Evolutionary conservation across 1,140 invertebrate genomes (phyloP).

Genomic region (Cyclina sinensis): DNA sequence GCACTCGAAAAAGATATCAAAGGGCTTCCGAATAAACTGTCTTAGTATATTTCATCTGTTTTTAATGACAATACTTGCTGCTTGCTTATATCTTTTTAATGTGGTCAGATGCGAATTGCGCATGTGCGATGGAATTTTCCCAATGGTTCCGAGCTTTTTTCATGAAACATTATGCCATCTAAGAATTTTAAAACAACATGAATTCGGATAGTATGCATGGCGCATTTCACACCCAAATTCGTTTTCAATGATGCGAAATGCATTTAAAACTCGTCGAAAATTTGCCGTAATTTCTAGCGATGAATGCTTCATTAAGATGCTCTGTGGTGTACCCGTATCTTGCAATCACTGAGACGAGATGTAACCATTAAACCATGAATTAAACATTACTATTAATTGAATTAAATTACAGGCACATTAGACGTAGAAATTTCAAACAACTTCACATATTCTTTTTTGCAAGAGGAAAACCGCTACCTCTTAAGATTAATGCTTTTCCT

Average conservation of each 20-base stretch:
- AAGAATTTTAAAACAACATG: slow-evolving; percentile 37
- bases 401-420: slow-evolving; percentile 32
- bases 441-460: background rate
- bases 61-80: slow-evolving; percentile 37
- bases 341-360: background rate
- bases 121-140: slow-evolving; percentile 21
- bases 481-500: no score
- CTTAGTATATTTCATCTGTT: slow-evolving; percentile 10
- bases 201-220: background rate
- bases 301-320: slow-evolving; percentile 6
- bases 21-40: background rate
- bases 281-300: background rate
- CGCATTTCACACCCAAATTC: slow-evolving; percentile 42
- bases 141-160: slow-evolving; percentile 6
- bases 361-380: slow-evolving; percentile 36
- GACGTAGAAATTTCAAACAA: background rate
- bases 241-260: slow-evolving; percentile 56
- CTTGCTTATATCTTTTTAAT: slow-evolving; percentile 39
- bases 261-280: slow-evolving; percentile 52
- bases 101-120: slow-evolving; percentile 11
- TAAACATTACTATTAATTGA: slow-evolving; percentile 62
- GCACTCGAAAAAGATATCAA: slow-evolving; percentile 16
- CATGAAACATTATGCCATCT: background rate
- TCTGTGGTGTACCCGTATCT: background rate
- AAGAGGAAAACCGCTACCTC: background rate